Percentiles rank a stretch among this genome's conserved stretches.
These are phyloP conservation scores for Felis chaus DNA, from an alignment of 2,113 vertebrate species.

Conservation along the genomic window DNA sequence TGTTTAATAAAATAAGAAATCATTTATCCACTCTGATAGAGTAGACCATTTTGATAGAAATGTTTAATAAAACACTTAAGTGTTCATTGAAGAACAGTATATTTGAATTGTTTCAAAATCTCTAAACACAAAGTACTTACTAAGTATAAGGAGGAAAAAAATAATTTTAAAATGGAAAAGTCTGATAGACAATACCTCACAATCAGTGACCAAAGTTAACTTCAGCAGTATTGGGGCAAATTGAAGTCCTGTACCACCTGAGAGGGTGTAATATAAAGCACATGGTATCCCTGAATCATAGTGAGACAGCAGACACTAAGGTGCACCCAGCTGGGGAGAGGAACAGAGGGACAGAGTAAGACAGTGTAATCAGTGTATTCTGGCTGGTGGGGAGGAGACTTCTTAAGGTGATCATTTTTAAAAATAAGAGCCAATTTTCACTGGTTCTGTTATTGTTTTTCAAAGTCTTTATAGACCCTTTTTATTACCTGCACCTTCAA, in stretches of 20 bases:
- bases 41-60: not conserved
- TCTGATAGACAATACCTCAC: not conserved
- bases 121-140: not conserved
- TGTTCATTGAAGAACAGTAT: not conserved
- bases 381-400: not conserved
- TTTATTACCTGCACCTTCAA: not conserved
- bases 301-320: not conserved
- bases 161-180: not conserved
- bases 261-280: not conserved
- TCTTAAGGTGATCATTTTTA: not conserved
- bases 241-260: not conserved
- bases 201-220: not conserved
- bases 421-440: not conserved
- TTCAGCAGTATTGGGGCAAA: not conserved
- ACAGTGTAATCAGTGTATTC: not conserved
- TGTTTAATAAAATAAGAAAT: not conserved
- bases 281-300: not conserved
- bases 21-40: not conserved
- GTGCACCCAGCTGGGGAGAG: rapidly evolving
- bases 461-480: not conserved
- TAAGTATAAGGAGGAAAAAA: not conserved
- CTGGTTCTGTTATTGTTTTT: not conserved
- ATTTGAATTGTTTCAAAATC: not conserved
- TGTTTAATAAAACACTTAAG: not conserved
- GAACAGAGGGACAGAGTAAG: no score